Base-by-base conservation (phyloP, 2,888 invertebrate genomes). In the Agelastica alni region DNA sequence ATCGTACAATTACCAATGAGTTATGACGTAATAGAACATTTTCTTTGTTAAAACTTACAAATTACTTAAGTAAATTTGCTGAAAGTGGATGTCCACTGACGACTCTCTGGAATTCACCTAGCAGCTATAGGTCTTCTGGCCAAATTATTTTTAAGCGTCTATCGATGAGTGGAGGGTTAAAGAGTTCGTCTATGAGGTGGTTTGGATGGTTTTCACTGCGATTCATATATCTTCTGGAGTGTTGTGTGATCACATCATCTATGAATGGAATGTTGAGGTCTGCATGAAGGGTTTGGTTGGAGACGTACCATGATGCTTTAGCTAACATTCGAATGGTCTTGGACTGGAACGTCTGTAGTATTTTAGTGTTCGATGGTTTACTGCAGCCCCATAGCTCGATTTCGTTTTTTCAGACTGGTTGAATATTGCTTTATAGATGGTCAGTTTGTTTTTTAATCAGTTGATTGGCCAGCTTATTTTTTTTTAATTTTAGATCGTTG, bases 231-330 rank as follows among this genome's bases (percentile, higher is more conserved):
- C n/a, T 30, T 5, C 30, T 22, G 22, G 22, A 22, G 22, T 22
- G 22, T 4, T 22, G 4, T 5, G 22, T 7, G 7, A 22, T 22
- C 30, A 30, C 30, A 30, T 30, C 30, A 30, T 30, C 3, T 4
- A 30, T n/a, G 30, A 30, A 30, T 4, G 30, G 30, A n/a, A 30
- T 30, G 30, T 30, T 30, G 30, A 30, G 30, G 30, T 30, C 30
- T n/a, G 7, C 30, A 30, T 30, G 7, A 30, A 30, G 30, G n/a
- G n/a, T n/a, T n/a, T n/a, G n/a, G n/a, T n/a, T n/a, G n/a, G n/a
- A n/a, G n/a, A n/a, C n/a, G n/a, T n/a, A 30, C n/a, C 30, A 30
- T 30, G 30, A 9, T 4, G 30, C 30, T n/a, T 30, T 30, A 30
- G 30, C n/a, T 4, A 30, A n/a, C n/a, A n/a, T n/a, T n/a, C n/a